Evolutionary conservation across 2,888 invertebrate genomes (phyloP), one percentile per base, ranked within the genome.

Genomic region (Pachydiplax longipennis): DNA sequence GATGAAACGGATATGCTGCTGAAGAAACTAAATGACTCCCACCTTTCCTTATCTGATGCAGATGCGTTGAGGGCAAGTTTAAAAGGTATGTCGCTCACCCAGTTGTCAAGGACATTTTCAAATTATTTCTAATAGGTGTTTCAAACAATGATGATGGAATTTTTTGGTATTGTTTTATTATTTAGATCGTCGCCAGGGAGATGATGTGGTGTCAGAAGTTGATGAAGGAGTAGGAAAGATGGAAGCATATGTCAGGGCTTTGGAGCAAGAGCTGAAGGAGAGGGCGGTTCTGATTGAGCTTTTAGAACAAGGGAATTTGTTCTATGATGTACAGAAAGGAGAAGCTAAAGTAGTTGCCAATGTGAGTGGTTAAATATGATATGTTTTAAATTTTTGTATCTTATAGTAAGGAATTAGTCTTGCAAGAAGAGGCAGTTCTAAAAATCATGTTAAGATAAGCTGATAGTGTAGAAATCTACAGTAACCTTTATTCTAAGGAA

Each of bases 271-370:
- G 94, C 97, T 98, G 44, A 96, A 97, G 91, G 97, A 98, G 83
- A 95, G 98, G 91, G 96, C 96, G 92, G 95, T 97, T 3, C 95
- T 99, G 87, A 94, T 99, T 90, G 96, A 97, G 8, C 94, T 97
- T 61, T 94, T 99, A 87, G 96, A 97, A 91, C 97, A 97, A 81
- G 97, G 98, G 6, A 97, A 97, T 92, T 96, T 97, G 91, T 98
- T 98, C 94, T 98, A 99, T 93, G 97, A 97, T 80, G 97, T 97
- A 31, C 99, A 99, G 93, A 95, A 97, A 91, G 97, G 97, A 10
- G 99, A 99, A 95, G 99, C 99, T 22, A 98, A 98, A 95, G 97
- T 99, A 91, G 99, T 99, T 44, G 97, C 98, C 91, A 98, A 98
- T 95, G 99, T 99, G 94, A 96, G 97, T 96, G 35, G 90, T 90